Evolutionary conservation across 2,888 invertebrate genomes (phyloP).

Genomic region (Lamproptera curius): DNA sequence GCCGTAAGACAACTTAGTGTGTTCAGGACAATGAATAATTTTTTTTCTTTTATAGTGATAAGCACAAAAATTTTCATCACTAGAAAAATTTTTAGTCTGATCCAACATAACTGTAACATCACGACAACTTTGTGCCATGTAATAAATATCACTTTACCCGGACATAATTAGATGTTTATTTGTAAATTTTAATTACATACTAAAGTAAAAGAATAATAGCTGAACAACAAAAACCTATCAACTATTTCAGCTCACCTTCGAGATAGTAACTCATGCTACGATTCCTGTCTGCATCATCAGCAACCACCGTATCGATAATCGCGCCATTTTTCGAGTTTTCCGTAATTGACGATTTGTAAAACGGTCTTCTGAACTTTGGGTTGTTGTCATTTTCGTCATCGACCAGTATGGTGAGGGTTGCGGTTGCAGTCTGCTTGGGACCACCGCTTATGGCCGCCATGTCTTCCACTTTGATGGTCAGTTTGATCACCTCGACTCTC

Average conservation of each 20-base stretch:
- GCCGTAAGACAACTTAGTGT: no score
- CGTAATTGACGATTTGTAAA: constrained; percentile 87
- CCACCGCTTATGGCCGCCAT: constrained; percentile 86
- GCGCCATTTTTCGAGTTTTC: constrained; percentile 93
- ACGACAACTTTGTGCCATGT: no score
- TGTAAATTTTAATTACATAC: no score
- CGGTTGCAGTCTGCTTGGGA: constrained; percentile 83
- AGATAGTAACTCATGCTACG: constrained; percentile 88
- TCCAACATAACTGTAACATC: no score
- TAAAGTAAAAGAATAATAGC: no score
- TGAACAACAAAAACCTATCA: no score
- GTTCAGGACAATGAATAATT: no score
- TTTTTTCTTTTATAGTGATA: no score
- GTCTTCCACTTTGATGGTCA: constrained; percentile 90
- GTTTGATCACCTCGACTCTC: constrained; percentile 86
- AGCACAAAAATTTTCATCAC: no score
- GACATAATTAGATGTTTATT: no score
- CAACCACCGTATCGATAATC: constrained; percentile 86
- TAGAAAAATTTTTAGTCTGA: no score
- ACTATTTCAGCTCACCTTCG: constrained; percentile 81
- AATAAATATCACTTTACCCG: no score
- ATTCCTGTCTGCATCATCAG: constrained; percentile 93
- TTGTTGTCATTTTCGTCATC: constrained; percentile 95
- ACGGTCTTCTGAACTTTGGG: constrained; percentile 88
- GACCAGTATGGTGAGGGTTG: constrained; percentile 84